Base-by-base conservation (phyloP, 2,888 invertebrate genomes). In the Stratiomys singularior region DNA sequence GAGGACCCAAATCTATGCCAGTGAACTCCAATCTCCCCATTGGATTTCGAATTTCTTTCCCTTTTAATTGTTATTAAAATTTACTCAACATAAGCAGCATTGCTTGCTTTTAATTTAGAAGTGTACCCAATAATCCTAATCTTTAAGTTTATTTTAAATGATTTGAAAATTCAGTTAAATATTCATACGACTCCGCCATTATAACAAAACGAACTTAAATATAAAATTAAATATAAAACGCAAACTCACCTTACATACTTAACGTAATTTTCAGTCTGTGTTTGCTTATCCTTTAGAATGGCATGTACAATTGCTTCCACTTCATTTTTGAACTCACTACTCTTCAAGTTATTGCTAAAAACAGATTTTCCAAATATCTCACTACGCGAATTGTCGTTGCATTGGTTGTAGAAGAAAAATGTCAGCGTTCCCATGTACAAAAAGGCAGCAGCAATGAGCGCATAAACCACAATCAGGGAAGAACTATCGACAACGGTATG, bases 361-460 rank as follows among this genome's bases (percentile, higher is more conserved):
- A 72, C 46, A 28, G 76, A n/a, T 37, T 58, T 60, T 5, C 37
- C 60, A 23, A 60, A 15, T 28, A 74, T 15, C 37, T 58, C 74
- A 72, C 66, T 58, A 28, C 63, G 58, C 18, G 5, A 27, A 27
- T n/a, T 64, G 25, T 47, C 63, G 25, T 46, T 63, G n/a, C 46
- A 76, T 76, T 85, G 82, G 44, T 84, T 83, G 37, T 85, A 85
- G 79, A 86, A 85, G 28, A 85, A 81, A 21, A 85, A 82, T 18
- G 85, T 81, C 18, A 86, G 82, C 28, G 84, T 83, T 72, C 84
- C 84, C 79, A 86, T 77, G 77, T 84, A 83, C 1, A 85, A 80
- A 30, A 85, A 82, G 18, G 85, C 81, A 5, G 84, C 82, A 11
- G 84, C 85, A 79, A 86, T 78, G 77, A 85, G 84, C 18, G 85